phyloP scores from a whole-genome alignment of 2,113 vertebrate species.

The Monarcha castaneiventris region DNA sequence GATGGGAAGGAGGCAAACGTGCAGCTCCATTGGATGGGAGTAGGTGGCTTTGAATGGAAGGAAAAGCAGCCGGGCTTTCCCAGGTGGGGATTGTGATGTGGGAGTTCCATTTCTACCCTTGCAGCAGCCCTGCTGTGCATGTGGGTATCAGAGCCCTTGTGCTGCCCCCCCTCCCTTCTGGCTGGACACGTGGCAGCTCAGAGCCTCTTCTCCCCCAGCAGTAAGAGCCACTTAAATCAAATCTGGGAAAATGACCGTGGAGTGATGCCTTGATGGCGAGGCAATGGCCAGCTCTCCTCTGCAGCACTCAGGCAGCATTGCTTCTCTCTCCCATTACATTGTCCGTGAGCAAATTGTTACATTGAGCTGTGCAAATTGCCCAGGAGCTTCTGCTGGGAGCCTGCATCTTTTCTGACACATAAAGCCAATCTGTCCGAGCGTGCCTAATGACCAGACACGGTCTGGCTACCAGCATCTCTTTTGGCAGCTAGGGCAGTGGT shows the following conservation, averaged over 20 bases:
- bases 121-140: neutral
- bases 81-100: fast-evolving
- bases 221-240: neutral
- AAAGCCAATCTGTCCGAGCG: neutral
- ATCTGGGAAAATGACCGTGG: neutral
- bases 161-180: neutral
- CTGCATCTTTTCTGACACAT: neutral
- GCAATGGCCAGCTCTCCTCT: neutral
- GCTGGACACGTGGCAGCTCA: neutral
- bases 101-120: neutral
- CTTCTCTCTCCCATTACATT: neutral
- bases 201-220: neutral
- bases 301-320: neutral
- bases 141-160: neutral
- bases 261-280: neutral
- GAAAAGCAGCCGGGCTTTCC: neutral
- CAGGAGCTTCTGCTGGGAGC: slow-evolving; percentile 2
- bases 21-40: neutral
- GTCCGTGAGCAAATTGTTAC: neutral
- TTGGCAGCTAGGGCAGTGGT: neutral
- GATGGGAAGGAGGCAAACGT: neutral
- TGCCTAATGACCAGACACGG: neutral
- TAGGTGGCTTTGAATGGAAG: neutral
- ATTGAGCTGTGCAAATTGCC: neutral
- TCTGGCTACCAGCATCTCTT: neutral